These are phyloP conservation scores for Archaeoteleia sp. DNA, from an alignment of 2,888 invertebrate genomes.

Conservation along the genomic window DNA sequence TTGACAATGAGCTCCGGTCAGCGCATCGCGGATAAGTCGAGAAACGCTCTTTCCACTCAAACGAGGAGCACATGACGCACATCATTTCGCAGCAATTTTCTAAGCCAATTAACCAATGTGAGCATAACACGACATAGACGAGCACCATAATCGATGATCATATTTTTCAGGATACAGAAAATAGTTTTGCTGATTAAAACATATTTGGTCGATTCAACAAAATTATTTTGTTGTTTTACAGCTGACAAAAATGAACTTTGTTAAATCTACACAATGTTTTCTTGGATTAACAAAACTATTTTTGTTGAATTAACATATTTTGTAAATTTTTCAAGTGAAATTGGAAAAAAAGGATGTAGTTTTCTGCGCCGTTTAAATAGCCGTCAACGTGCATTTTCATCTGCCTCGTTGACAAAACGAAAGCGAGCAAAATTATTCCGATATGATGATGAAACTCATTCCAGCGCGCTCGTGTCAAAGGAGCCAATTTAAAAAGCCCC, in stretches of 20 bases:
- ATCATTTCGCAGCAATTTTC: constrained; percentile 9
- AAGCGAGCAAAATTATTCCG: constrained; percentile 68
- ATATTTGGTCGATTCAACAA: no score
- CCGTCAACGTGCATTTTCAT: constrained; percentile 33
- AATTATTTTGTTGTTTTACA: no score
- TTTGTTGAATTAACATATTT: no score
- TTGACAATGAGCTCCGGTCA: constrained; percentile 4
- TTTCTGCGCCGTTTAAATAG: constrained; percentile 8
- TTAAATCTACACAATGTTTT: no score
- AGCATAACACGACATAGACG: no score
- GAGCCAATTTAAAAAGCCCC: constrained; percentile 74
- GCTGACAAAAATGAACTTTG: no score
- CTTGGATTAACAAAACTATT: no score
- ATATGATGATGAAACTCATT: constrained; percentile 72
- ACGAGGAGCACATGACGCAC: constrained; percentile 6
- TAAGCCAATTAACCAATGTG: not conserved
- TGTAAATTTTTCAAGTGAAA: no score
- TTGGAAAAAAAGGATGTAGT: constrained; percentile 6
- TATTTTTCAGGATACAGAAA: constrained; percentile 19
- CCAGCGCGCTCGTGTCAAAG: constrained; percentile 72
- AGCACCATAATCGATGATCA: no score
- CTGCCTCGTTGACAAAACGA: constrained; percentile 39
- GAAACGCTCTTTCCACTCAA: not conserved
- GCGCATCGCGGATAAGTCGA: not conserved
- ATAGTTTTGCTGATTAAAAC: no score